Base-by-base conservation (phyloP, 2,113 vertebrate genomes). In the Notarius lentiginosus region DNA sequence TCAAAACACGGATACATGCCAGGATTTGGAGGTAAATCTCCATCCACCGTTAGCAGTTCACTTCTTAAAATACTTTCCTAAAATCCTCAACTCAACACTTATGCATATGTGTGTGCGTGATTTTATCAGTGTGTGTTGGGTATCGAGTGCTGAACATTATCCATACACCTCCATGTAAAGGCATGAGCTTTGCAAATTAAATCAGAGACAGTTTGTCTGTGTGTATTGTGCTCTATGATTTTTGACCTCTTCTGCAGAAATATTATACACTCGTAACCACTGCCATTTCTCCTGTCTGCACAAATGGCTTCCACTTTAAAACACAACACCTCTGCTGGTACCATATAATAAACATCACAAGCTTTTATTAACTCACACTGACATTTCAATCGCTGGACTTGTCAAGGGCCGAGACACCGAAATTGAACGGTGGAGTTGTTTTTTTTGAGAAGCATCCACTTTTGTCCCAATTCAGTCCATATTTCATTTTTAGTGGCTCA, bases 291-390 rank as follows among this genome's bases (percentile, higher is more conserved):
- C 47, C 49, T 41, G 20, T 66, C 82, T 79, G 72, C 27, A 83
- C 81, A 87, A 34, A 68, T 22, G 60, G 80, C 80, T 77, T 20
- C 49, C 60, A 83, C 49, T 77, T 87, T 79, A 75, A 87, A 83
- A 79, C 68, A 53, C 60, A 76, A 77, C 86, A 87, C 81, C 72
- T 83, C 72, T 47, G 55, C 86, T 11, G 70, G 58, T 68, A 68
- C 72, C 72, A 60, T 83, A 83, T 84, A 87, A 87, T 87, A 87
- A 83, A 87, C 86, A 75, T 77, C 82, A 66, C 80, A 66, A 77
- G 72, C 81, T 47, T 87, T 87, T 83, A 87, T 87, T 87, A 87
- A 76, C 86, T 87, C 56, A 30, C 51, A 10, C 20, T 84, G 72
- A 87, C 81, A 56, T 79, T 79, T 87, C 51, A 83, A 79, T 87